Conservation (phyloP, 2,888 invertebrate species). For the Meliscaeva auricollis region DNA sequence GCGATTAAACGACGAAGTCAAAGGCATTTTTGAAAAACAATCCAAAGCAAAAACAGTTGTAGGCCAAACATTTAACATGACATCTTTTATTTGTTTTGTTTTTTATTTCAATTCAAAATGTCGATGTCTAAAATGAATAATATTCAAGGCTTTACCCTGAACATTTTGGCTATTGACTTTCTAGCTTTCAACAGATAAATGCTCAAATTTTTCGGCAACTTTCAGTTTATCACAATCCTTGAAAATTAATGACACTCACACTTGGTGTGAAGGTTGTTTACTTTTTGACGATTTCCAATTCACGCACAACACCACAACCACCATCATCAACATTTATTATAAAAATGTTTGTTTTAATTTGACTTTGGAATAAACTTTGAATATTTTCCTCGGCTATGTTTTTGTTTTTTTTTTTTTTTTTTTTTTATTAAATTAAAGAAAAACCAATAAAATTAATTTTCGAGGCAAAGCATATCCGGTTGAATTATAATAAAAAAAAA, state of each 20-base stretch:
- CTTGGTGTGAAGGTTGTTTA: conserved; percentile 43
- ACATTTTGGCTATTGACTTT: conserved; percentile 20
- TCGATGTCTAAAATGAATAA: conserved; percentile 32
- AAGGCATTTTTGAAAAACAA: no score
- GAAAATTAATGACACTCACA: conserved; percentile 36
- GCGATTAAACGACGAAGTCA: conserved; percentile 35
- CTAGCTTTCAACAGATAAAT: conserved; percentile 11
- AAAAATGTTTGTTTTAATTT: not conserved
- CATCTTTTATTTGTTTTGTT: not conserved
- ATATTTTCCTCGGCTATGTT: not conserved
- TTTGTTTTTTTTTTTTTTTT: conserved; percentile 5
- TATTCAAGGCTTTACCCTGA: conserved; percentile 57
- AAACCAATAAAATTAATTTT: conserved; percentile 15
- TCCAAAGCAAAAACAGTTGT: conserved; percentile 17
- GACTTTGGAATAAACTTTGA: conserved; percentile 27
- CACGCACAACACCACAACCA: not conserved
- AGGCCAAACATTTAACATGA: conserved; percentile 43
- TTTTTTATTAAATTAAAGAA: not conserved
- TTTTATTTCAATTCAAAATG: conserved; percentile 12
- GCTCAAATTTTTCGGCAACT: conserved; percentile 8
- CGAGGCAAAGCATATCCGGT: conserved; percentile 5
- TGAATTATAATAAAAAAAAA: not conserved
- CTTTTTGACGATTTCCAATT: conserved; percentile 5
- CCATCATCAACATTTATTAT: not conserved
- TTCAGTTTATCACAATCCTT: conserved; percentile 55